Conservation (phyloP, 1,140 invertebrate species). For the Portunus trituberculatus region DNA sequence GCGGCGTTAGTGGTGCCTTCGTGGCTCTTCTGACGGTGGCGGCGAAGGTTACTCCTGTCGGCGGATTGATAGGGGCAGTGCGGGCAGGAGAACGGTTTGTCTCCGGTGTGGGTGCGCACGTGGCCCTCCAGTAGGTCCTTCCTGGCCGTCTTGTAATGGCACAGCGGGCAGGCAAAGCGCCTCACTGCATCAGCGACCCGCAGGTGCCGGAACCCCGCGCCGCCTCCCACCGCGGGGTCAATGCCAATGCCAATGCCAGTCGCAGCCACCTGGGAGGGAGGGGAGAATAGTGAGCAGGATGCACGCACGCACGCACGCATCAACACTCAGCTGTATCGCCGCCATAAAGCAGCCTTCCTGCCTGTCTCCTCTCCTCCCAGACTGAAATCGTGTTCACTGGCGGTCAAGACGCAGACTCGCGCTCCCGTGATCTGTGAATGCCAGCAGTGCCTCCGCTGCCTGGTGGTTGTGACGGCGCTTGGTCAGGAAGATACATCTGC, state of each 20-base stretch:
- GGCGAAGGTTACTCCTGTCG: constrained; percentile 65
- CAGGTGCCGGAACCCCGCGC: neutral
- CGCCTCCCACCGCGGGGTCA: neutral
- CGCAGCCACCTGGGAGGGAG: neutral
- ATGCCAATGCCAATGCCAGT: neutral
- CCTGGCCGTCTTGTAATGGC: constrained; percentile 65
- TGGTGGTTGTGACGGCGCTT: no score
- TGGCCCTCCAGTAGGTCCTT: constrained; percentile 69
- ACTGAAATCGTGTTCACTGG: no score
- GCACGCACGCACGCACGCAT: neutral
- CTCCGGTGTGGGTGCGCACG: constrained; percentile 65
- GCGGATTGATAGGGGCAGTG: constrained; percentile 65
- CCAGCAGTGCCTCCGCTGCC: no score
- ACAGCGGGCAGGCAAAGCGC: constrained; percentile 52
- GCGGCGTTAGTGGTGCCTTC: neutral
- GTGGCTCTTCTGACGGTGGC: constrained; percentile 60
- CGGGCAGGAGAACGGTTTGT: constrained; percentile 67
- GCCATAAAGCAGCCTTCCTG: no score
- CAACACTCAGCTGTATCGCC: neutral
- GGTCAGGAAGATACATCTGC: no score
- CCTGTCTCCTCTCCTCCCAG: no score
- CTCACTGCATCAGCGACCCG: neutral
- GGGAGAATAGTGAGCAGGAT: neutral
- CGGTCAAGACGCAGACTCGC: no score
- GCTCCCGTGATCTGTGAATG: no score